phyloP scores from a whole-genome alignment of 2,888 invertebrate species.

The Branchellion lobata region DNA sequence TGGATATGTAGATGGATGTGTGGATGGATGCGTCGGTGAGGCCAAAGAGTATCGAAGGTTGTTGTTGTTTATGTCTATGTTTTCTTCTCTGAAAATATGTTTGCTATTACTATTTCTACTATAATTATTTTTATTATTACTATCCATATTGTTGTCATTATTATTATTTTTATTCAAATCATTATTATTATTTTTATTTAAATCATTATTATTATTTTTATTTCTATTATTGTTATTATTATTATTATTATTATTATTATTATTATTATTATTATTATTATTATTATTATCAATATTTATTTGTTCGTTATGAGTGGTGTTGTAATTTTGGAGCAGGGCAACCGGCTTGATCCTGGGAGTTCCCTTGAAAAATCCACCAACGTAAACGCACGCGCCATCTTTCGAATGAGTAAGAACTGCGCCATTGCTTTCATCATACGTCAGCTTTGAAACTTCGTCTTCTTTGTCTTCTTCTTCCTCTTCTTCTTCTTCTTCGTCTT shows the following conservation, averaged over 20 bases:
- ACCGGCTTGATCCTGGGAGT: too few species aligned
- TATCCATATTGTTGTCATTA: neutral
- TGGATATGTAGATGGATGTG: neutral
- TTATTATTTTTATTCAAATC: too few species aligned
- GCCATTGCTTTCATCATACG: too few species aligned
- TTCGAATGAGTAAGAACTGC: too few species aligned
- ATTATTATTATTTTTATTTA: neutral
- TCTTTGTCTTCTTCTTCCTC: too few species aligned
- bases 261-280: neutral
- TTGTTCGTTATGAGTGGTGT: too few species aligned
- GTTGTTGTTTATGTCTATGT: conserved; percentile 15
- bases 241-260: neutral
- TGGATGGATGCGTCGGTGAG: neutral
- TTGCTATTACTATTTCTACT: neutral
- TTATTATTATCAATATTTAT: neutral
- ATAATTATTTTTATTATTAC: neutral
- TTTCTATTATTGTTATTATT: neutral
- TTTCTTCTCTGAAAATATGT: neutral
- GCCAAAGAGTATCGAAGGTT: neutral
- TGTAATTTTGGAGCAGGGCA: too few species aligned
- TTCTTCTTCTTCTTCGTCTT: too few species aligned
- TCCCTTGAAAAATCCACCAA: too few species aligned
- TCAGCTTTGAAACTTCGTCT: too few species aligned
- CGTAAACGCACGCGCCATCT: too few species aligned
- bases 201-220: neutral